These are phyloP conservation scores for Ciconia boyciana DNA, from an alignment of 2,113 vertebrate species.

Conservation along the genomic window DNA sequence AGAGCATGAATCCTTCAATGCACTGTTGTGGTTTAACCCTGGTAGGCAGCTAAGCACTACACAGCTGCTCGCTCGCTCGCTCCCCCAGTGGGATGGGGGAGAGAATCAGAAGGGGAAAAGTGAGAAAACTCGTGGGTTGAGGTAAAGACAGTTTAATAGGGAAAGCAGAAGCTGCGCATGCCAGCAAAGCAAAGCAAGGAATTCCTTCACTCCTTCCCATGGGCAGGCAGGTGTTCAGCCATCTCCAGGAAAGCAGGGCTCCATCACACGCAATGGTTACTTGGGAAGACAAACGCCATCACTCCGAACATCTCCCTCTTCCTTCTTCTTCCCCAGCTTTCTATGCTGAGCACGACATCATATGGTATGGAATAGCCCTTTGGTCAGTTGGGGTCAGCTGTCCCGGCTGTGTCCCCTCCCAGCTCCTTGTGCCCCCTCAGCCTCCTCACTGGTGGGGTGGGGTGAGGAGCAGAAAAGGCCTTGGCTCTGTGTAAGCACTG, in stretches of 20 bases:
- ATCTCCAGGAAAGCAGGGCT: neutral
- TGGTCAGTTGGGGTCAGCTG: neutral
- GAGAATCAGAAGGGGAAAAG: neutral
- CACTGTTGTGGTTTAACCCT: no score
- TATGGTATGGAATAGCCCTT: neutral
- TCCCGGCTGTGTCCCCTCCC: neutral
- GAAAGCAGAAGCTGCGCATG: neutral
- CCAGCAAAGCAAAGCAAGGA: neutral
- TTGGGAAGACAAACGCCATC: neutral
- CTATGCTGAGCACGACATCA: neutral
- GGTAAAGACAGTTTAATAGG: neutral
- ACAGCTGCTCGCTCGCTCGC: neutral
- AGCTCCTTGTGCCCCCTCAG: neutral
- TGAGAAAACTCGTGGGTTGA: neutral
- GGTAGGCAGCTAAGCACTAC: neutral
- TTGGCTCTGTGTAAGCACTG: neutral
- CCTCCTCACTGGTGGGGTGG: neutral
- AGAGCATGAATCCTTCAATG: neutral
- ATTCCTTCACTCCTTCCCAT: neutral
- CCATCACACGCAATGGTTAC: accelerated
- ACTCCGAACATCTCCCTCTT: neutral
- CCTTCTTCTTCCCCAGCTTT: neutral
- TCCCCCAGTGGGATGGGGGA: no score
- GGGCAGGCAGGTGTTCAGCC: neutral
- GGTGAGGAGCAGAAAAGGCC: neutral